These are phyloP conservation scores for Ophion obscuratus DNA, from an alignment of 2,888 invertebrate genomes.

Conservation along the genomic window DNA sequence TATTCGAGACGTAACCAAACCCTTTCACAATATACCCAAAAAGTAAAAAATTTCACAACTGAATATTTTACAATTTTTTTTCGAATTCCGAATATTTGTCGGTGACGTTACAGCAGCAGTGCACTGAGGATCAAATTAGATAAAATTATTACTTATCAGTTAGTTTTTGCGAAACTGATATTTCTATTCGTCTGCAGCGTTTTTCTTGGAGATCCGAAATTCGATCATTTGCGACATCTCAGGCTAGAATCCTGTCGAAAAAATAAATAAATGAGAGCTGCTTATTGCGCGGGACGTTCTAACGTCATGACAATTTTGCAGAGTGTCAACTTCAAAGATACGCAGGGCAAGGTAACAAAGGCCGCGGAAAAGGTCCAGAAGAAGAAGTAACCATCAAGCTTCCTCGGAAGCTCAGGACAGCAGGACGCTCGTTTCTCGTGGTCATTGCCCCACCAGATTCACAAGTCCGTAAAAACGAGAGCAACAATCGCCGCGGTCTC, in stretches of 20 bases:
- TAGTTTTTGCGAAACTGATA: no score
- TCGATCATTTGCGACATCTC: no score
- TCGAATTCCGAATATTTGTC: no score
- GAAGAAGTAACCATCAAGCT: slow-evolving; percentile 96
- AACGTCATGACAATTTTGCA: slow-evolving; percentile 2
- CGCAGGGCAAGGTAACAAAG: slow-evolving; percentile 97
- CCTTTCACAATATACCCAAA: no score
- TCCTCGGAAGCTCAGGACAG: slow-evolving; percentile 80
- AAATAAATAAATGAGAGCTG: background rate
- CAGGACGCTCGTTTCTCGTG: slow-evolving; percentile 70
- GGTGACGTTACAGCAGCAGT: no score
- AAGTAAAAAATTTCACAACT: no score
- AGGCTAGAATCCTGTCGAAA: no score
- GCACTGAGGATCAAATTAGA: no score
- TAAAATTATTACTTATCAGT: no score
- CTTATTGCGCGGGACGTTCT: background rate
- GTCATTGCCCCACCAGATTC: slow-evolving; percentile 62
- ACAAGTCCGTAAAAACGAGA: slow-evolving; percentile 66
- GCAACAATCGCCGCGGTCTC: slow-evolving; percentile 29
- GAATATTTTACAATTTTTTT: no score
- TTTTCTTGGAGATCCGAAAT: no score
- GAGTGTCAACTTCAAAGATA: slow-evolving; percentile 94
- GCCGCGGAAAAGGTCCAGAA: slow-evolving; percentile 99
- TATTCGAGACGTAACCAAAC: background rate
- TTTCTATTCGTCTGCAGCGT: background rate